phyloP scores from a whole-genome alignment of 2,888 invertebrate species.

The Chaitophorus viminalis region DNA sequence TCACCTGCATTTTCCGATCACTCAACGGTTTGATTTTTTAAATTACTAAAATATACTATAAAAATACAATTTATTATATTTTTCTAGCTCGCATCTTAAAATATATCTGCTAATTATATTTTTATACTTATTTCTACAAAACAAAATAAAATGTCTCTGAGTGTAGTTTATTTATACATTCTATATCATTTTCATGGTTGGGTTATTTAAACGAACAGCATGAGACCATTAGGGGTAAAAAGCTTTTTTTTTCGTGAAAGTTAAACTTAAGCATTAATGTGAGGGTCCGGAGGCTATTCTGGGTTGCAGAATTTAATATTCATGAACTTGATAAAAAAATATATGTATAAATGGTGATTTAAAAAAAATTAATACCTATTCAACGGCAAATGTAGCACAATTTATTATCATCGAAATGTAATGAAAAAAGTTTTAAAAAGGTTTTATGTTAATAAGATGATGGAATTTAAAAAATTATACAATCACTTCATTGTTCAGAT shows the following conservation, averaged over 20 bases:
- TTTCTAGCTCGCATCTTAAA: not conserved
- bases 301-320: slow-evolving; percentile 46
- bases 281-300: slow-evolving; percentile 35
- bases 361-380: slow-evolving; percentile 50
- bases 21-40: too few species aligned
- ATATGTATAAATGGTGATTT: slow-evolving; percentile 14
- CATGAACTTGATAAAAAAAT: slow-evolving; percentile 41
- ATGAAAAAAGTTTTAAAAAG: slow-evolving; percentile 24
- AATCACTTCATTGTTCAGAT: slow-evolving; percentile 20
- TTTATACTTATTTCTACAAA: not conserved
- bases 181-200: slow-evolving; percentile 37
- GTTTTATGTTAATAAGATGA: slow-evolving; percentile 39
- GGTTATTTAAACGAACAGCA: slow-evolving; percentile 46
- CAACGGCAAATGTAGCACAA: slow-evolving; percentile 8
- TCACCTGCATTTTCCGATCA: too few species aligned
- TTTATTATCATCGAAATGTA: slow-evolving; percentile 35
- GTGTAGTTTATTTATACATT: slow-evolving; percentile 28
- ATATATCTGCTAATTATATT: not conserved
- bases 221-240: slow-evolving; percentile 53
- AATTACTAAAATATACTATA: not conserved
- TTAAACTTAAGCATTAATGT: slow-evolving; percentile 52
- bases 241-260: slow-evolving; percentile 30
- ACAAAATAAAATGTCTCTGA: not conserved
- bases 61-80: not conserved
- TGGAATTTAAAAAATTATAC: not conserved